These are phyloP conservation scores for Cephalotes varians DNA, from an alignment of 2,888 invertebrate genomes.

Conservation along the genomic window DNA sequence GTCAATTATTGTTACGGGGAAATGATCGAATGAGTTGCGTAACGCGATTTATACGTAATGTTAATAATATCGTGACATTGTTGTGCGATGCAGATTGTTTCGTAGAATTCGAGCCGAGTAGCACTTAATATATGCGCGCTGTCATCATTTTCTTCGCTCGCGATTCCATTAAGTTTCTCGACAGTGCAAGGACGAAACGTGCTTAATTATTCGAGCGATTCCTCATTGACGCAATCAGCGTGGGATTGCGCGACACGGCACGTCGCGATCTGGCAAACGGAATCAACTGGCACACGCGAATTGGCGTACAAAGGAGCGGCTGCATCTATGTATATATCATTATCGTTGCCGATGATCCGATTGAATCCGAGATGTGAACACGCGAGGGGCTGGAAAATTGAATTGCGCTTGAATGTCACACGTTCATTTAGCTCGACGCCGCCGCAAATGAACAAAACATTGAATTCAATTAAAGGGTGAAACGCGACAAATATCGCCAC, in stretches of 20 bases:
- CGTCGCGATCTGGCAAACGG: not conserved
- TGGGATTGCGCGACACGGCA: not conserved
- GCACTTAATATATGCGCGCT: not conserved
- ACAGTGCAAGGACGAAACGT: slow-evolving; percentile 27
- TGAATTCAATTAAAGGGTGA: slow-evolving; percentile 23
- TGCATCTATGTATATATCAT: slow-evolving; percentile 76
- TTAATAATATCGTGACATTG: not conserved
- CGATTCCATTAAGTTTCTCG: slow-evolving; percentile 16
- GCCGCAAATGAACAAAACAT: slow-evolving; percentile 20
- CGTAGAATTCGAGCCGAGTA: not conserved
- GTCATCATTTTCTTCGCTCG: slow-evolving; percentile 10
- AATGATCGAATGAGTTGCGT: not conserved
- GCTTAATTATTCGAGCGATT: slow-evolving; percentile 61
- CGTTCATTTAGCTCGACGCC: slow-evolving; percentile 56
- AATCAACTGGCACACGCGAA: slow-evolving; percentile 36
- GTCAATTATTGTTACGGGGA: not conserved
- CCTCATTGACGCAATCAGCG: not conserved
- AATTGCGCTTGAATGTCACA: slow-evolving; percentile 59
- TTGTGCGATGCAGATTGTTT: not conserved
- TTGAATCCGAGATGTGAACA: slow-evolving; percentile 61
- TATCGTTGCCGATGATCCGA: slow-evolving; percentile 71
- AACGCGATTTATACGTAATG: not conserved
- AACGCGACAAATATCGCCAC: not conserved
- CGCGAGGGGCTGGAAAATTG: slow-evolving; percentile 71
- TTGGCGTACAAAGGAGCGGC: slow-evolving; percentile 57